A percentile compares a stretch with the other conserved stretches of the same genome.
Evolutionary conservation across 2,113 vertebrate genomes (phyloP).

Genomic region (Oenanthe oenanthe): DNA sequence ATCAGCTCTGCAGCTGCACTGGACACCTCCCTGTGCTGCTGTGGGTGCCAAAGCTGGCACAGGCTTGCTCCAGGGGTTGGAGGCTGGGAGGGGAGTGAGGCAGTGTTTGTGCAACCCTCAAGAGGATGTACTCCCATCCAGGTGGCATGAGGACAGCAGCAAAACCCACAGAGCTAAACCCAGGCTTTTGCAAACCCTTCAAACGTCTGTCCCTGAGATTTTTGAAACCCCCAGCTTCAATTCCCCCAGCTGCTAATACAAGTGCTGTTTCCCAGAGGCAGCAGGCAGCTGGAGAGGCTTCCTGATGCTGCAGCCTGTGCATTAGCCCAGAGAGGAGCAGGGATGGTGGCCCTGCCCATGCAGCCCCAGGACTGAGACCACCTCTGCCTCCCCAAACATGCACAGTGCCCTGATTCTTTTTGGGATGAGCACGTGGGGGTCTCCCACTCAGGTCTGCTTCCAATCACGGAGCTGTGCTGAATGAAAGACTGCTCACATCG

Average conservation of each 20-base stretch:
- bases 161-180: not conserved
- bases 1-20: fast-evolving
- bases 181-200: not conserved
- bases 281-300: not conserved
- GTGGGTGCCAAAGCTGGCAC: fast-evolving
- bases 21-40: not conserved
- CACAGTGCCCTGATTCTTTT: not conserved
- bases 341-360: not conserved
- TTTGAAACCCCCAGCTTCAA: not conserved
- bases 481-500: not conserved
- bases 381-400: not conserved
- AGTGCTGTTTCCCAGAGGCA: not conserved
- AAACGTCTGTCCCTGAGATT: not conserved
- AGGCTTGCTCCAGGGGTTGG: not conserved
- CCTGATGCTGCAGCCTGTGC: not conserved
- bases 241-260: not conserved
- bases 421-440: fast-evolving
- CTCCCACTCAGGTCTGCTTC: not conserved
- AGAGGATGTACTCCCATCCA: not conserved
- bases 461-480: not conserved
- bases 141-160: not conserved
- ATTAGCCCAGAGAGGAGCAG: not conserved
- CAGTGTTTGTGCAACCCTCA: not conserved
- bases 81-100: too few relatives aligned
- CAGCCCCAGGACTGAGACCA: not conserved